Evolutionary conservation across 1,140 invertebrate species (phyloP).

Genomic region (Drosophila baimaii): DNA sequence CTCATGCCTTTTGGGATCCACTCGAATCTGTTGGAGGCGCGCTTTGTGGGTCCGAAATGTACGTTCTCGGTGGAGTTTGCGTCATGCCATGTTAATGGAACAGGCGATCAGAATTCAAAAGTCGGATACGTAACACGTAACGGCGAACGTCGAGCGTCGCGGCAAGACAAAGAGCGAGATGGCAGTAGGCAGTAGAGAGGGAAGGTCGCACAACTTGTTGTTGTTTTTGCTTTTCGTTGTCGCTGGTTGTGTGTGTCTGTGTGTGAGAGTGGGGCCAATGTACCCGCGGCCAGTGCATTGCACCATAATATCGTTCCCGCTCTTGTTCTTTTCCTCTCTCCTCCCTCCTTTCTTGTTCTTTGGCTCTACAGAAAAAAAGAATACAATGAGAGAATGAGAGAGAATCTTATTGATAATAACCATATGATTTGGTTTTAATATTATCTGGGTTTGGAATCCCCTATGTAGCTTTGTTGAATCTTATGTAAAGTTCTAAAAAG

Average conservation of each 20-base stretch:
- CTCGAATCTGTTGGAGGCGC: conserved; percentile 7
- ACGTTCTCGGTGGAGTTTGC: conserved; percentile 78
- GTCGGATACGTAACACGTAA: conserved; percentile 61
- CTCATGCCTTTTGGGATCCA: conserved; percentile 20
- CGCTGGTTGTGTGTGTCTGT: conserved; percentile 7
- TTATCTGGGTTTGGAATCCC: too few species aligned
- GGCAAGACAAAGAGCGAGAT: conserved; percentile 48
- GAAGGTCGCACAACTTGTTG: conserved; percentile 56
- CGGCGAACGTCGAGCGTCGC: conserved; percentile 42
- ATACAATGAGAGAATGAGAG: neutral
- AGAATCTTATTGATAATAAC: neutral
- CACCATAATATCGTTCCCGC: conserved; percentile 35
- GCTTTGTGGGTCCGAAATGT: conserved; percentile 61
- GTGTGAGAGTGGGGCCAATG: conserved; percentile 53
- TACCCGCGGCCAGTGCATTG: conserved; percentile 68
- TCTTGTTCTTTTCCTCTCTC: conserved; percentile 29
- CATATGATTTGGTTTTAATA: neutral
- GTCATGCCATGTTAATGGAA: conserved; percentile 82
- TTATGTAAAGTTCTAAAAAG: neutral
- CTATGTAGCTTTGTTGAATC: too few species aligned
- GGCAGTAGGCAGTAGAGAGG: conserved; percentile 15
- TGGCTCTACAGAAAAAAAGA: conserved; percentile 3
- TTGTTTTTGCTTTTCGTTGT: neutral
- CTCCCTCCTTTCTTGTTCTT: conserved; percentile 42
- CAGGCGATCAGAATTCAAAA: conserved; percentile 60